A percentile compares a stretch with the other conserved stretches of the same genome.
Conservation (phyloP, 2,888 invertebrate species). For the Polydrusus pterygomalis region DNA sequence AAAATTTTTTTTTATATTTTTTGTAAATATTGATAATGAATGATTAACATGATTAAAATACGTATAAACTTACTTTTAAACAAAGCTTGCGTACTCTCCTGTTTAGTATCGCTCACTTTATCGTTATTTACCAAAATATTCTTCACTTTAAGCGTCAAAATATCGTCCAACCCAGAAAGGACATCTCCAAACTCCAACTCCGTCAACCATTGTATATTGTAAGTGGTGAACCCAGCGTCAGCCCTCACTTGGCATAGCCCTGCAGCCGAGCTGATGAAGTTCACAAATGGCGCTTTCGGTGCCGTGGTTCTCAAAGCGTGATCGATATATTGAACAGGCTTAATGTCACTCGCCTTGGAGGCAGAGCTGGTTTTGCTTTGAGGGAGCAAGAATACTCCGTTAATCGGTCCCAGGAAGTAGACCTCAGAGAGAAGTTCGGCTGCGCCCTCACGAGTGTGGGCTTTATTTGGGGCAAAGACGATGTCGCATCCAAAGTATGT, state of each 20-base stretch:
- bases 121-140: constrained; percentile 66
- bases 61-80: constrained; percentile 70
- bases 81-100: constrained; percentile 66
- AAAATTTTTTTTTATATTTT: too few relatives aligned
- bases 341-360: constrained; percentile 63
- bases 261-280: constrained; percentile 65
- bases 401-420: constrained; percentile 65
- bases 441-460: constrained; percentile 63
- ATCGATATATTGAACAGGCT: constrained; percentile 67
- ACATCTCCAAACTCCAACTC: constrained; percentile 64
- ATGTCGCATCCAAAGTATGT: constrained; percentile 67
- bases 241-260: constrained; percentile 65
- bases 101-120: constrained; percentile 62
- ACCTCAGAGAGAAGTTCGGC: constrained; percentile 64
- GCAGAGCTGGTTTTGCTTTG: constrained; percentile 60
- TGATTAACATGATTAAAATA: too few relatives aligned
- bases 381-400: constrained; percentile 67
- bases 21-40: too few relatives aligned
- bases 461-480: constrained; percentile 63
- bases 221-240: constrained; percentile 66
- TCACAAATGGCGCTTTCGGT: constrained; percentile 68
- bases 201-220: constrained; percentile 66
- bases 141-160: constrained; percentile 63
- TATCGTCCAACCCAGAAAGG: constrained; percentile 65
- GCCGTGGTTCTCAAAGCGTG: constrained; percentile 66